Evolutionary conservation across 1,140 invertebrate species (phyloP).

Genomic region (Pseudomyrmex cubaensis): DNA sequence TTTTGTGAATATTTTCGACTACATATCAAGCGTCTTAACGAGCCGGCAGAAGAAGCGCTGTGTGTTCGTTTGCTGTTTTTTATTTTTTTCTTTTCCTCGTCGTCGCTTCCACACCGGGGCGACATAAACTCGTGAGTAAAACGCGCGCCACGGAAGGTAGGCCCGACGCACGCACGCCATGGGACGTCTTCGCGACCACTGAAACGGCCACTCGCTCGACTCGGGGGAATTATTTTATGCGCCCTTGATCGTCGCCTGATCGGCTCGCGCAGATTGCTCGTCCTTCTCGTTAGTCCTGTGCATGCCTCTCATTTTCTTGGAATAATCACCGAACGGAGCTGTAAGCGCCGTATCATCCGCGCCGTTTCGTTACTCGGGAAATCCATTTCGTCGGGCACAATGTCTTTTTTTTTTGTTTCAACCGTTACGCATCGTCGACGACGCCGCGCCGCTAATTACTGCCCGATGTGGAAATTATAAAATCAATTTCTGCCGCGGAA

Average conservation of each 20-base stretch:
- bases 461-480: conserved; percentile 47
- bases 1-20: conserved; percentile 84
- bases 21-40: conserved; percentile 83
- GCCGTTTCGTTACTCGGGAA: conserved; percentile 22
- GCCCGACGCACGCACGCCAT: neutral
- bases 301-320: conserved; percentile 67
- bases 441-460: conserved; percentile 51
- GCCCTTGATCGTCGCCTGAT: conserved; percentile 40
- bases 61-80: neutral
- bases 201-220: conserved; percentile 18
- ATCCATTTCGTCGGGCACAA: conserved; percentile 36
- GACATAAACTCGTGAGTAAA: conserved; percentile 44
- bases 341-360: neutral
- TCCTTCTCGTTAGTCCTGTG: conserved; percentile 33
- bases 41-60: conserved; percentile 76
- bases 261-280: conserved; percentile 4
- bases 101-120: conserved; percentile 32
- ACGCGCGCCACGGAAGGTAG: conserved; percentile 17
- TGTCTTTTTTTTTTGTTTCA: conserved; percentile 32
- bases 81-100: conserved; percentile 1
- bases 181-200: conserved; percentile 14
- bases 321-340: conserved; percentile 34
- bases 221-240: conserved; percentile 56
- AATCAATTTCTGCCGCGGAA: conserved; percentile 50
- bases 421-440: conserved; percentile 34